Evolutionary conservation across 2,888 invertebrate genomes (phyloP).

Genomic region (Carpatolechia fugitivella): DNA sequence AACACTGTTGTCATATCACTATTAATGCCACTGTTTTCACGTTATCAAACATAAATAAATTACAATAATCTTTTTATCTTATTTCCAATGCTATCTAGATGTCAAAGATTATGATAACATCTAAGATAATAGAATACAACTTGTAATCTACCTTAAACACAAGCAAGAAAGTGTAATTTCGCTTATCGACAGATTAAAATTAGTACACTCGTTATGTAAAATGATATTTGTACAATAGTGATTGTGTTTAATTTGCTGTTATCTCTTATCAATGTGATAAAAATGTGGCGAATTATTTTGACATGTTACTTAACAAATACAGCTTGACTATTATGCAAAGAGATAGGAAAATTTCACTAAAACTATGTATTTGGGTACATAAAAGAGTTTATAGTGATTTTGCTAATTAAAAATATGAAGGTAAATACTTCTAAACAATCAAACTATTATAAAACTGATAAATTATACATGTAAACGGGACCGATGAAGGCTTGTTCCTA

Average conservation of each 20-base stretch:
- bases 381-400: too few relatives aligned
- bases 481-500: too few relatives aligned
- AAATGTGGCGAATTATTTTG: background rate
- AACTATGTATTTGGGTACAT: too few relatives aligned
- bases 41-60: constrained; percentile 7
- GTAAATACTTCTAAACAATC: too few relatives aligned
- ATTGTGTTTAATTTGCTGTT: background rate
- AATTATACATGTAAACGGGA: too few relatives aligned
- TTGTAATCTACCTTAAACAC: constrained; percentile 42
- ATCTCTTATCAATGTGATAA: background rate
- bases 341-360: background rate
- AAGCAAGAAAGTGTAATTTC: constrained; percentile 21
- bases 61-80: constrained; percentile 8
- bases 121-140: constrained; percentile 45
- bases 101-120: constrained; percentile 32
- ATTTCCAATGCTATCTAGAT: constrained; percentile 22
- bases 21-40: background rate
- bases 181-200: background rate
- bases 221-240: background rate
- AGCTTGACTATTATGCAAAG: too few relatives aligned
- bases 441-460: too few relatives aligned
- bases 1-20: background rate
- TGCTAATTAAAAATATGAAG: too few relatives aligned
- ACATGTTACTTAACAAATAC: background rate
- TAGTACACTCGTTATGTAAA: background rate